Evolutionary conservation across 2,797 vertebrate species (phyloP).

Genomic region (Schizothorax lantsangensis): DNA sequence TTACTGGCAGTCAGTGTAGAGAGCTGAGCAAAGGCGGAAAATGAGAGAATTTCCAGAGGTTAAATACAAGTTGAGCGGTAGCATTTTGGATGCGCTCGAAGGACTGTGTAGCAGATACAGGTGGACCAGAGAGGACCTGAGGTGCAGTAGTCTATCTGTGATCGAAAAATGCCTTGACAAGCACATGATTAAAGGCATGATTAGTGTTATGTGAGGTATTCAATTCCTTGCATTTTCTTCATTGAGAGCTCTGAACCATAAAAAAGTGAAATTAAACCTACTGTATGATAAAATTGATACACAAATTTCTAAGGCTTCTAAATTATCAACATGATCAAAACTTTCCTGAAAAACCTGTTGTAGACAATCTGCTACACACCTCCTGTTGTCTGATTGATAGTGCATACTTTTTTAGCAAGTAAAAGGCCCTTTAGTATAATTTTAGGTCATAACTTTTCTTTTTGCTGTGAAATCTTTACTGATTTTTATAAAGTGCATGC

Average conservation of each 20-base stretch:
- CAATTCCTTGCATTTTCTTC: background rate
- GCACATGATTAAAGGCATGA: background rate
- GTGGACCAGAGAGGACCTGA: conserved; percentile 20
- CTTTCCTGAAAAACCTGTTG: background rate
- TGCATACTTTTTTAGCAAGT: background rate
- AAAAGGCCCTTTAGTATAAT: background rate
- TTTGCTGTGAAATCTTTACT: background rate
- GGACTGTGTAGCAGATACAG: conserved; percentile 18
- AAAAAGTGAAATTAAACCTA: background rate
- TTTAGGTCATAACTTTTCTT: background rate
- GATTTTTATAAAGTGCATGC: background rate
- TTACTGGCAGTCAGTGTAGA: conserved; percentile 29
- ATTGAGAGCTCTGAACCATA: background rate
- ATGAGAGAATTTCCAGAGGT: conserved; percentile 53
- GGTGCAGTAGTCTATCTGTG: background rate
- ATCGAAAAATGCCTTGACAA: background rate
- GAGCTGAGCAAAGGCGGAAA: conserved; percentile 41
- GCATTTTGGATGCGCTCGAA: conserved; percentile 16
- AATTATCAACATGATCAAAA: background rate
- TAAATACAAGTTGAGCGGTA: conserved; percentile 44
- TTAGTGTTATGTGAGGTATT: conserved; percentile 2
- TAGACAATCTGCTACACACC: background rate
- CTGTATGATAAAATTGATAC: background rate
- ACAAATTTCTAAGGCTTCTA: background rate
- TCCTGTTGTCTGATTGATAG: background rate